Percentiles rank a stretch among this genome's conserved stretches.
Evolutionary conservation across 1,140 invertebrate genomes (phyloP).

Genomic region (Lamellibrachia luymesi): DNA sequence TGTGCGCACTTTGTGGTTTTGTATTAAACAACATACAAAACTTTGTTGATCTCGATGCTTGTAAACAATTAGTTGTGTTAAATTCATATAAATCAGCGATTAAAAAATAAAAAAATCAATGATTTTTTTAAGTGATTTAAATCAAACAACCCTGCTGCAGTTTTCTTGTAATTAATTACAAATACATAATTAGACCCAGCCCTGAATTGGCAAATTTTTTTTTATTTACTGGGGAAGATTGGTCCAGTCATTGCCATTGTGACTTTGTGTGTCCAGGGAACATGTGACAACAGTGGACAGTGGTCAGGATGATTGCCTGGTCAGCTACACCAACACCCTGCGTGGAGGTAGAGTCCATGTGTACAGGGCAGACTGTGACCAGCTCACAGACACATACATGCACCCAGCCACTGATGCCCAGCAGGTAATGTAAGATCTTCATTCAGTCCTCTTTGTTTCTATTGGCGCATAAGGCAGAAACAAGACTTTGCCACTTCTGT

Average conservation of each 20-base stretch:
- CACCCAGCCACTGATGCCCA: background rate
- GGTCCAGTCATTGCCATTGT: background rate
- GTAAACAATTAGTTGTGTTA: background rate
- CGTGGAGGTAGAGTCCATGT: background rate
- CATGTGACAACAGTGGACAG: background rate
- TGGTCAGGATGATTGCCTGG: background rate
- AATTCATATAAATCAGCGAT: background rate
- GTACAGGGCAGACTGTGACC: background rate
- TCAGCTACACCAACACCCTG: background rate
- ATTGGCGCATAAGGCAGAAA: no score
- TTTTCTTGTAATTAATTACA: no score
- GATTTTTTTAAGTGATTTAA: no score
- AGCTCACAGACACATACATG: background rate
- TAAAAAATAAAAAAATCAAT: background rate
- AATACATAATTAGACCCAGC: no score
- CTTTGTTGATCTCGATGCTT: no score
- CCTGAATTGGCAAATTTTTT: background rate
- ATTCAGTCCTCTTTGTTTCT: no score
- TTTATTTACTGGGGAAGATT: background rate
- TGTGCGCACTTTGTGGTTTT: no score
- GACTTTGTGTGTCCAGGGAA: background rate
- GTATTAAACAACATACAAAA: no score
- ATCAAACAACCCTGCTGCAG: no score
- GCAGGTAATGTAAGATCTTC: background rate
- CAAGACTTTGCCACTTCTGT: no score